Evolutionary conservation across 2,113 vertebrate species (phyloP).

Genomic region (Probosciger aterrimus): DNA sequence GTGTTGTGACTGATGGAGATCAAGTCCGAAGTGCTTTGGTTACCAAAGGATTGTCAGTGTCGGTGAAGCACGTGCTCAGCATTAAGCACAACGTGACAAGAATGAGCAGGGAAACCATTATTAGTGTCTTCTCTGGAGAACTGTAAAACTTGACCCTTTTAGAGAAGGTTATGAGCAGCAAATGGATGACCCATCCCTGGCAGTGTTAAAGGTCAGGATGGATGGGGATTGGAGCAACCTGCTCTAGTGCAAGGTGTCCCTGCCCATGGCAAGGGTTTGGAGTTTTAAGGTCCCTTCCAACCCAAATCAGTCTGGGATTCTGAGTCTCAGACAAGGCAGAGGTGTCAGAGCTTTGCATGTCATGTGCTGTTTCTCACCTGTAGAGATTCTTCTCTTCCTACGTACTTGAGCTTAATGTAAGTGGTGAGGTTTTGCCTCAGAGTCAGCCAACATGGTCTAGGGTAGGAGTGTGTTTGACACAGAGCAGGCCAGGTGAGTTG

Average conservation of each 20-base stretch:
- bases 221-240: not conserved
- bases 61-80: accelerated
- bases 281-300: not conserved
- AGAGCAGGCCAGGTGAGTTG: not conserved
- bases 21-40: not conserved
- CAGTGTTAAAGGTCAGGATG: not conserved
- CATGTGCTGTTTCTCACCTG: too few relatives aligned
- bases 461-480: not conserved
- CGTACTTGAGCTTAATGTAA: not conserved
- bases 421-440: not conserved
- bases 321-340: not conserved
- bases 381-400: not conserved
- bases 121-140: not conserved
- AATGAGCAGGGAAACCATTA: not conserved
- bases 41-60: not conserved
- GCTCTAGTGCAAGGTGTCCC: not conserved
- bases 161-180: not conserved
- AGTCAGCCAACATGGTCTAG: not conserved
- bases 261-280: not conserved
- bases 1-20: not conserved
- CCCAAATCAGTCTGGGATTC: not conserved
- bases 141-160: not conserved
- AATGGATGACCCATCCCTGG: not conserved
- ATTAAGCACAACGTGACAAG: accelerated
- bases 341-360: not conserved